A percentile compares a stretch with the other conserved stretches of the same genome.
Evolutionary conservation across 2,888 invertebrate species (phyloP).

Genomic region (Euzetes globulus): DNA sequence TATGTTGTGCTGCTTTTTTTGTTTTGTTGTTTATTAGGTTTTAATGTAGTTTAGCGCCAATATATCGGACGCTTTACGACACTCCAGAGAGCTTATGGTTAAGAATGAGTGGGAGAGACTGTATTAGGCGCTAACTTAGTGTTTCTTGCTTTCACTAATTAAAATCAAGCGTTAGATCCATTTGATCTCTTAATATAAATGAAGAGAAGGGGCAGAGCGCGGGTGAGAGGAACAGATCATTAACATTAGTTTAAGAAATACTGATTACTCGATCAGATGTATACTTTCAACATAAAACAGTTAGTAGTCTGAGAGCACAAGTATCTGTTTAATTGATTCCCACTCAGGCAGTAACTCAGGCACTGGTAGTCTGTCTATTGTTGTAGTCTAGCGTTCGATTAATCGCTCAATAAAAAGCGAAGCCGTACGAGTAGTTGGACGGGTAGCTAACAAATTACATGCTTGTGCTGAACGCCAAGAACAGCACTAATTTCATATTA

Average conservation of each 20-base stretch:
- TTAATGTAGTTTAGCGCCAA: conserved; percentile 11
- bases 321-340: background rate
- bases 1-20: background rate
- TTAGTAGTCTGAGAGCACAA: background rate
- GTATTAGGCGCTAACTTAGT: background rate
- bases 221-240: background rate
- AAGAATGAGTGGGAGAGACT: background rate
- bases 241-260: conserved; percentile 21
- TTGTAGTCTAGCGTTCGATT: background rate
- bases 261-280: background rate
- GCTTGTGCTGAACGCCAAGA: background rate
- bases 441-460: conserved; percentile 2
- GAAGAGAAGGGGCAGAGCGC: background rate
- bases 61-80: no score
- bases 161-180: conserved; percentile 14
- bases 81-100: conserved; percentile 16
- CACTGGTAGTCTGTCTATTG: background rate
- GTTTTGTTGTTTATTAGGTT: background rate
- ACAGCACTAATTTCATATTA: conserved; percentile 22
- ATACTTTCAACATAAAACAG: background rate
- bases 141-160: conserved; percentile 4
- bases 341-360: background rate
- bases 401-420: conserved; percentile 6
- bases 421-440: background rate
- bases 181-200: conserved; percentile 19